Evolutionary conservation across 2,888 invertebrate species (phyloP), one percentile per base, ranked within the genome.

Genomic region (Melanchra persicariae): DNA sequence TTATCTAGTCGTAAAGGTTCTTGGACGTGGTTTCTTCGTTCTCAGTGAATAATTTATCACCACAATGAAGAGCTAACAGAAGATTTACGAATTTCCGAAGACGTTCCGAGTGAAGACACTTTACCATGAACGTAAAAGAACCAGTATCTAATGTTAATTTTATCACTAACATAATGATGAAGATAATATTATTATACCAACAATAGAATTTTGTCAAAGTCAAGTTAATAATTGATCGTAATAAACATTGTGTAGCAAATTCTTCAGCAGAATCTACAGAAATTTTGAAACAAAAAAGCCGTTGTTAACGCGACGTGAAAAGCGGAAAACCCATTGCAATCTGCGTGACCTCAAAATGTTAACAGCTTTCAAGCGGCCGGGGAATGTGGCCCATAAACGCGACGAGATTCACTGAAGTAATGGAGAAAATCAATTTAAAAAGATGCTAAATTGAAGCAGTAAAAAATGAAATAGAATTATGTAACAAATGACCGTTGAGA

Each of bases 281-380:
- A 58, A 64, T 12, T 17, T 47, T 70, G 22, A 71, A 81, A 61
- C 49, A 49, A 67, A 64, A 71, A 71, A 71, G 52, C n/a, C 40
- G 30, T 43, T 51, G 43, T 55, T 37, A 51, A 68, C 69, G 30
- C 22, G 15, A 58, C 22, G 54, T 61, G 52, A 63, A 69, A 57
- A 75, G 30, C 57, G 54, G 40, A 60, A 66, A 55, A 63, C 66
- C 65, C 70, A 75, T 69, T 80, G 73, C 77, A 83, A 77, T 82
- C 77, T 69, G 65, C 72, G 81, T 85, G 85, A 85, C 87, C 87
- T 81, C 81, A 83, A 86, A 87, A 85, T 81, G 83, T 81, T 84
- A 72, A 76, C 72, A 70, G 79, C 79, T 76, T 76, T 75, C 30
- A 76, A 67, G 60, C 70, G 69, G 61, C 66, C 71, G 51, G 71